Evolutionary conservation across 1,140 invertebrate genomes (phyloP).

Genomic region (Drosophila pruinosa): DNA sequence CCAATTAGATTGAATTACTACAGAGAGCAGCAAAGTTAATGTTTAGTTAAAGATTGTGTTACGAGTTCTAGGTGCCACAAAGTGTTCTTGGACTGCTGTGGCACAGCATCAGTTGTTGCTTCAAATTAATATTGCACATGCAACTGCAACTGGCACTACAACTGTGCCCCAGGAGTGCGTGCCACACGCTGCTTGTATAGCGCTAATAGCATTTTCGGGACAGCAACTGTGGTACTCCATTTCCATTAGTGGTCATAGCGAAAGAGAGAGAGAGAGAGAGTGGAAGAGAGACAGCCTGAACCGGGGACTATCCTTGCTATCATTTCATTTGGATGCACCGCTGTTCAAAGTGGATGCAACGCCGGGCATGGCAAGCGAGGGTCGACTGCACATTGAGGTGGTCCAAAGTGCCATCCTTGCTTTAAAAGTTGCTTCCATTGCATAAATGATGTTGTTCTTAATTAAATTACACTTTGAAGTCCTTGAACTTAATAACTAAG

Average conservation of each 20-base stretch:
- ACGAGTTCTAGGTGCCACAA: not conserved
- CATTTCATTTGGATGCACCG: constrained; percentile 38
- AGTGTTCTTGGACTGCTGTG: not conserved
- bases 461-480: too few relatives aligned
- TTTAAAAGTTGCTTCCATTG: too few relatives aligned
- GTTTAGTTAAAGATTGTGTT: constrained; percentile 5
- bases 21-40: constrained; percentile 12
- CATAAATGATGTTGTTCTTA: too few relatives aligned
- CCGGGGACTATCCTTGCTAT: constrained; percentile 9
- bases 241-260: constrained; percentile 63
- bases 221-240: constrained; percentile 51
- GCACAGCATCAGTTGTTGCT: not conserved
- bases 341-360: not conserved
- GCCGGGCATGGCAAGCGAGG: not conserved
- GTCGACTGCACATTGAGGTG: not conserved
- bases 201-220: constrained; percentile 65
- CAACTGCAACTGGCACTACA: not conserved
- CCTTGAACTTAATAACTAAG: too few relatives aligned
- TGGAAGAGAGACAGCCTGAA: not conserved
- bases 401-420: too few relatives aligned
- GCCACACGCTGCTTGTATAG: constrained; percentile 26
- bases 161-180: constrained; percentile 42
- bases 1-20: constrained; percentile 28
- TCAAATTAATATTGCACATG: constrained; percentile 30
- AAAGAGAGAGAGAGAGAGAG: not conserved